Conservation (phyloP, 2,888 invertebrate species). For the Tubulanus polymorphus region DNA sequence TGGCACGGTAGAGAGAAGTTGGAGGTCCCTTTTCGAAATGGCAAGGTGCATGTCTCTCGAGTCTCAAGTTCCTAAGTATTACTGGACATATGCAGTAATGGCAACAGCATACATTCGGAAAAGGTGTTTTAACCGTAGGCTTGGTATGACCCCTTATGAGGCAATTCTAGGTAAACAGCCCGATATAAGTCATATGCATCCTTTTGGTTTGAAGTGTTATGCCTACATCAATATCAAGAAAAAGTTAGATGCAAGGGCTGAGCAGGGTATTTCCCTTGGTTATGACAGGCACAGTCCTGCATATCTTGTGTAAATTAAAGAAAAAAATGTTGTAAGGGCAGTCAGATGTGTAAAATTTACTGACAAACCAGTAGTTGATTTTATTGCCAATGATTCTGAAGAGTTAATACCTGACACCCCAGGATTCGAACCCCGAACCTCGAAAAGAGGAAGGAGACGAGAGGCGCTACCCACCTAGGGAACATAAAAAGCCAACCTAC, state of each 20-base stretch:
- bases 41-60: constrained; percentile 10
- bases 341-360: constrained; percentile 4
- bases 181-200: constrained; percentile 11
- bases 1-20: constrained; percentile 11
- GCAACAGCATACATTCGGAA: constrained; percentile 13
- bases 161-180: constrained; percentile 9
- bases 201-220: constrained; percentile 16
- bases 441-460: neutral
- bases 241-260: constrained; percentile 16
- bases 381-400: neutral
- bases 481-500: constrained; percentile 6
- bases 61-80: neutral
- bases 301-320: constrained; percentile 1
- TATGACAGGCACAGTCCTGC: constrained; percentile 11
- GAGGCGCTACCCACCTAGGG: neutral
- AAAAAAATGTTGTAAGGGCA: neutral
- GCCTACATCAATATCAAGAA: constrained; percentile 10
- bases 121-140: constrained; percentile 14
- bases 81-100: neutral
- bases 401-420: no score
- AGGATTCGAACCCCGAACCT: no score
- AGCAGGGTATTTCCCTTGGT: constrained; percentile 11
- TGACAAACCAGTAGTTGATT: neutral
- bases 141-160: constrained; percentile 11
- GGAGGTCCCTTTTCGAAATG: constrained; percentile 9